Percentiles rank a stretch among this genome's conserved stretches.
Evolutionary conservation across 2,888 invertebrate species (phyloP).

Genomic region (Holacanthella duospinosa): DNA sequence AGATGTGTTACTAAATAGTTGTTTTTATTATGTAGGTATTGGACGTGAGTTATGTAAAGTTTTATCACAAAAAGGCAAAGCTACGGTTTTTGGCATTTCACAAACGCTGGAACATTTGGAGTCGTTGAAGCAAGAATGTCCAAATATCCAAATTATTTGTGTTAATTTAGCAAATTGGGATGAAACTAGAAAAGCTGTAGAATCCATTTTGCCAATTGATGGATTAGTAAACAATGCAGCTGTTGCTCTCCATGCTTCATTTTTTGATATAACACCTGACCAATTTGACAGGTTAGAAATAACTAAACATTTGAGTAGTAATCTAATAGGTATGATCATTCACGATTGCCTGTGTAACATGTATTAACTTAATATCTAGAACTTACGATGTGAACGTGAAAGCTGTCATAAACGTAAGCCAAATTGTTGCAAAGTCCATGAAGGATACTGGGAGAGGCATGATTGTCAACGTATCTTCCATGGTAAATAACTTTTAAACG

Average conservation of each 20-base stretch:
- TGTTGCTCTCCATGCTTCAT: conserved; percentile 56
- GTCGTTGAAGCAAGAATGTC: conserved; percentile 50
- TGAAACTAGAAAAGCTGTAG: conserved; percentile 53
- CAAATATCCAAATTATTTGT: conserved; percentile 48
- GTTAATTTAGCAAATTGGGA: conserved; percentile 69
- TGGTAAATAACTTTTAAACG: conserved; percentile 46
- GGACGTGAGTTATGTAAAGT: conserved; percentile 49
- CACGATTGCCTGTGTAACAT: too few species aligned
- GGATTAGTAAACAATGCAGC: conserved; percentile 86
- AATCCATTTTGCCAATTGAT: conserved; percentile 50
- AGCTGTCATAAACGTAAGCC: conserved; percentile 71
- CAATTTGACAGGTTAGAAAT: conserved; percentile 58
- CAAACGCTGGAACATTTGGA: conserved; percentile 57
- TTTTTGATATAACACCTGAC: conserved; percentile 56
- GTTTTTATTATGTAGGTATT: conserved; percentile 44
- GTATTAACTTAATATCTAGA: too few species aligned
- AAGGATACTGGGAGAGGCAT: conserved; percentile 59
- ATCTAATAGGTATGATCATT: too few species aligned
- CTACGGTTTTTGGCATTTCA: conserved; percentile 66
- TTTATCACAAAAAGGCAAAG: conserved; percentile 16
- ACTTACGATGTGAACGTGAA: conserved; percentile 64
- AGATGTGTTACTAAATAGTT: not conserved
- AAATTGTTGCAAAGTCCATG: conserved; percentile 66
- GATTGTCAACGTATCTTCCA: conserved; percentile 85
- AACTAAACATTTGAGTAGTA: too few species aligned